These are phyloP conservation scores for Todus mexicanus DNA, from an alignment of 2,797 vertebrate genomes.

Conservation along the genomic window DNA sequence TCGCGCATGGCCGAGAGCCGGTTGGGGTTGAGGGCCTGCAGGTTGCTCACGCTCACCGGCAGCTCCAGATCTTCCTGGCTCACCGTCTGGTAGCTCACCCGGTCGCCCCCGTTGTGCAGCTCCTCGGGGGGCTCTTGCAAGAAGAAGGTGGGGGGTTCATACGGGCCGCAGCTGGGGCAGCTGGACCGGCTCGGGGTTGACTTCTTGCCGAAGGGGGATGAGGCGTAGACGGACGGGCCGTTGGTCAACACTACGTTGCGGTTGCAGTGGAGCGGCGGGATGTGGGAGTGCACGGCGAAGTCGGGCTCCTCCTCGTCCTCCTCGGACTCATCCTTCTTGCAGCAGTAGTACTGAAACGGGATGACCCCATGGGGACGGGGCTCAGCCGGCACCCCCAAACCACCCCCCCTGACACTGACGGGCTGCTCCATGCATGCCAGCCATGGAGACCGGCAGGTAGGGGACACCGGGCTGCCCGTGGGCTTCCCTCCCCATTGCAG, in stretches of 20 bases:
- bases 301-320: slow-evolving; percentile 98
- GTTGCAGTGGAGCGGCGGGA: slow-evolving; percentile 90
- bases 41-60: slow-evolving; percentile 79
- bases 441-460: not conserved
- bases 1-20: slow-evolving; percentile 94
- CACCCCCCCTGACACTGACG: accelerated
- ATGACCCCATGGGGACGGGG: not conserved
- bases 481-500: not conserved
- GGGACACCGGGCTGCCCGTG: accelerated
- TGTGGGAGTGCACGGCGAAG: slow-evolving; percentile 88
- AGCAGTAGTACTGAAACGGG: slow-evolving; percentile 92
- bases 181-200: slow-evolving; percentile 81
- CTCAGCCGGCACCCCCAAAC: not conserved
- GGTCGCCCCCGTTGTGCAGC: slow-evolving; percentile 87
- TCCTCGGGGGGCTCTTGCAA: slow-evolving; percentile 89
- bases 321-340: slow-evolving; percentile 94
- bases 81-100: slow-evolving; percentile 84
- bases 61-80: slow-evolving; percentile 88
- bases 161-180: slow-evolving; percentile 88
- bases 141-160: slow-evolving; percentile 90
- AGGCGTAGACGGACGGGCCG: slow-evolving; percentile 86
- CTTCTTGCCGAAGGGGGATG: slow-evolving; percentile 83
- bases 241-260: slow-evolving; percentile 91
- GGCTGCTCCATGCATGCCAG: accelerated
- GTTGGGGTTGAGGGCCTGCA: slow-evolving; percentile 89